Evolutionary conservation across 2,797 vertebrate species (phyloP), one percentile per base, ranked within the genome.

Genomic region (Bucorvus abyssinicus): DNA sequence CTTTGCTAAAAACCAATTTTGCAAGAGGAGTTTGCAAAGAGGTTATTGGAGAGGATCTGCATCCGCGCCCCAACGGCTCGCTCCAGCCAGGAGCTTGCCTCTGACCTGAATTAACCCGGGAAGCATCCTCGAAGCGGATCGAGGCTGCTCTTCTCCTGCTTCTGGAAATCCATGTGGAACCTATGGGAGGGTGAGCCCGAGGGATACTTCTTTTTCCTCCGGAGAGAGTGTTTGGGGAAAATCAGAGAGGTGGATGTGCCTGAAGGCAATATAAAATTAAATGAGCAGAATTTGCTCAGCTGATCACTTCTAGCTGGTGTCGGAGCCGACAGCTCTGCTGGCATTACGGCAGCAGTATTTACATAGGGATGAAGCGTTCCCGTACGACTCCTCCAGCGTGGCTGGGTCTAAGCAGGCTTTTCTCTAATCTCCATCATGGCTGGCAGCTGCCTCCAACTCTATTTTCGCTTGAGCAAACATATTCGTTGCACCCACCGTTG

Each of bases 1-100:
- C 89, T 95, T 91, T 94, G 89, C 93, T 90, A 94, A 90, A 94
- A 90, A 90, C 53, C 80, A 92, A 80, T 96, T 97, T 90, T 94
- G 64, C 50, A 83, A 86, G 94, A 76, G 61, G 87, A 89, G 67
- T 78, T 95, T 94, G 95, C 79, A 56, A 36, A 94, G 90, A 69
- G 81, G 79, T 86, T 50, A 49, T 55, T 0, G 0, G 80, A 83
- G 83, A 69, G 56, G 78, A 76, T 77, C 89, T 67, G 70, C 40
- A 18, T 57, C 84, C 6, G 2, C 2, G 14, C 56, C 91, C 80
- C 36, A 38, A 52, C 1, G 8, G 34, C 78, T 89, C 0, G 0
- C 87, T 89, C 59, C 4, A 8, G 63, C 47, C 38, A 0, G 5
- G 78, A 84, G 75, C 81, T 94, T 0, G 4, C 12, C 52, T 59